These are phyloP conservation scores for Elmis aenea DNA, from an alignment of 2,888 invertebrate species.

Conservation along the genomic window DNA sequence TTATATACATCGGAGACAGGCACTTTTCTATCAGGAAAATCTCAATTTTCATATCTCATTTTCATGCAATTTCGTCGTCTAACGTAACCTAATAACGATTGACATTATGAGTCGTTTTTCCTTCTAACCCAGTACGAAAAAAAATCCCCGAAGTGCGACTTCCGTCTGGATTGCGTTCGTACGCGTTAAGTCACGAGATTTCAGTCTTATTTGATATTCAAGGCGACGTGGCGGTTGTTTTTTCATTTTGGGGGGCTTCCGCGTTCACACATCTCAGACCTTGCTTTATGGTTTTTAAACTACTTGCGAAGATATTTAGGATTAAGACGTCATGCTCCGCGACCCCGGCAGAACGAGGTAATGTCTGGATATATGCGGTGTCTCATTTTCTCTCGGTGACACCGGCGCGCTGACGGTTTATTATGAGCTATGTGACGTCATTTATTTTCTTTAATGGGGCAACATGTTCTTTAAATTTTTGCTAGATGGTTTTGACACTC, in stretches of 20 bases:
- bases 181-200: constrained; percentile 20
- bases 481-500: too few species aligned
- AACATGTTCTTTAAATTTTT: too few species aligned
- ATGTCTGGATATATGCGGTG: too few species aligned
- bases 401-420: too few species aligned
- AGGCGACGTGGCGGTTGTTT: constrained; percentile 16
- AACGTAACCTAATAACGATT: constrained; percentile 13
- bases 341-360: constrained; percentile 14
- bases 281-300: constrained; percentile 27
- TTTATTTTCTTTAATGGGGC: too few species aligned
- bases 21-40: constrained; percentile 15
- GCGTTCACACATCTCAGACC: constrained; percentile 26
- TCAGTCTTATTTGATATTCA: constrained; percentile 21
- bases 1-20: constrained; percentile 1
- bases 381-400: too few species aligned
- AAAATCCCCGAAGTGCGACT: constrained; percentile 16
- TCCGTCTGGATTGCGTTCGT: constrained; percentile 18
- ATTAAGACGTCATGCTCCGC: constrained; percentile 18
- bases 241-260: constrained; percentile 24
- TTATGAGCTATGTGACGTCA: too few species aligned
- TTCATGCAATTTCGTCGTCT: constrained; percentile 16
- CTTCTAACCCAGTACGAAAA: constrained; percentile 16
- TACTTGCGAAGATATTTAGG: constrained; percentile 26
- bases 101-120: constrained; percentile 15
- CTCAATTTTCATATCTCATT: constrained; percentile 22